Base-by-base conservation (phyloP, 1,140 invertebrate genomes). In the Palaemon carinicauda region DNA sequence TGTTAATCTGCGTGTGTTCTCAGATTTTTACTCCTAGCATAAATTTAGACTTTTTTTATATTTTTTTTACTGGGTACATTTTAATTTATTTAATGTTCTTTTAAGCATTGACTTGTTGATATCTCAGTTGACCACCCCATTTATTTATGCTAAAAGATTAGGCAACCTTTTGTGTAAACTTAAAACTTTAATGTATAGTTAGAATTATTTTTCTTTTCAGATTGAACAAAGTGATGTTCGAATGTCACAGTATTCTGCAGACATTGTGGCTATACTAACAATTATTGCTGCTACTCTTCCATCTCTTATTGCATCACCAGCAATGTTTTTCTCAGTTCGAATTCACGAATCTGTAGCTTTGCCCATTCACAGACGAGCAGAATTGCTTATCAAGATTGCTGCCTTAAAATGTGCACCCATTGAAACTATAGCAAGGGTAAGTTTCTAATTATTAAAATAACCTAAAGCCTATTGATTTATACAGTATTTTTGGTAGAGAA, bases 321-420 rank as follows among this genome's bases (percentile, higher is more conserved):
- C 73, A 10, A 69, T 78, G 74, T 29, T 87, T 14, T 87, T 87
- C 80, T 33, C 54, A 33, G 86, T 75, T 9, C 33, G 80, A 14
- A 82, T 87, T 31, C 86, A 87, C 31, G 86, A 87, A 21, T 87
- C 86, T 0, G 80, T 82, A n/a, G 80, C 80, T 17, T 51, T 87
- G 27, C 80, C 86, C 71, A 82, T 87, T 56, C 86, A 87, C 41
- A 80, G 86, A 21, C 79, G 86, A 12, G 80, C 80, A 24, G 86
- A 87, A 41, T 73, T 87, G 71, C 24, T 87, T 4, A 80, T 87
- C n/a, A 87, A 74, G 21, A 53, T 80, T 52, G 88, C 85, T 53
- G 75, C 82, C n/a, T 52, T 82, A 5, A 87, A 88, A 24, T 87
- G 80, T 50, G 71, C 88, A 5, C 85, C 82, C 7, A 78, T 86